phyloP scores from a whole-genome alignment of 2,113 vertebrate genomes.

The Tupaia chinensis region DNA sequence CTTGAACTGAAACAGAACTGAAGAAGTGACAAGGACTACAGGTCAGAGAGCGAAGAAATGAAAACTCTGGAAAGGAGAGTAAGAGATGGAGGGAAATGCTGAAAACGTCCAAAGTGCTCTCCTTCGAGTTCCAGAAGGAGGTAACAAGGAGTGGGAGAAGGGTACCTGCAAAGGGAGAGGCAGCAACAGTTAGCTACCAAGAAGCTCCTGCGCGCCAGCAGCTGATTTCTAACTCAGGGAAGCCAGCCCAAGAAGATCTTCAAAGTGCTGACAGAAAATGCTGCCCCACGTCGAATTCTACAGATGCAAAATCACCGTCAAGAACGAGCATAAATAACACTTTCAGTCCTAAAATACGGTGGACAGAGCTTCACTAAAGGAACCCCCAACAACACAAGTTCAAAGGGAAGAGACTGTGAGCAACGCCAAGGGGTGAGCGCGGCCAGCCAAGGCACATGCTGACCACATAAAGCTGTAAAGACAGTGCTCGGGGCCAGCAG shows the following conservation, averaged over 20 bases:
- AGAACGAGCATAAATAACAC: background rate
- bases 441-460: background rate
- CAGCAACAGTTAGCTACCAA: background rate
- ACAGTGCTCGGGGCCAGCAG: background rate
- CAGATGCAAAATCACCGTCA: background rate
- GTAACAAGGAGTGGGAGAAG: background rate
- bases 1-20: background rate
- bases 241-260: background rate
- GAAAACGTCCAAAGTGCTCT: background rate
- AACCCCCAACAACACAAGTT: background rate
- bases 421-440: background rate
- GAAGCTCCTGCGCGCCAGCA: background rate
- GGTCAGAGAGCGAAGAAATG: background rate
- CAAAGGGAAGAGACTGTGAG: background rate
- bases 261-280: background rate
- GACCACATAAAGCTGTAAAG: background rate
- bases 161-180: background rate
- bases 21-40: background rate
- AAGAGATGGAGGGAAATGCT: accelerated
- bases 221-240: background rate
- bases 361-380: background rate
- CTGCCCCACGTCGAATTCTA: background rate
- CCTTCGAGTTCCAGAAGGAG: background rate
- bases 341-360: background rate
- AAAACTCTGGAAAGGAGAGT: background rate